A percentile compares a stretch with the other conserved stretches of the same genome.
phyloP scores from a whole-genome alignment of 2,888 invertebrate genomes.

The Nomada goodeniana region DNA sequence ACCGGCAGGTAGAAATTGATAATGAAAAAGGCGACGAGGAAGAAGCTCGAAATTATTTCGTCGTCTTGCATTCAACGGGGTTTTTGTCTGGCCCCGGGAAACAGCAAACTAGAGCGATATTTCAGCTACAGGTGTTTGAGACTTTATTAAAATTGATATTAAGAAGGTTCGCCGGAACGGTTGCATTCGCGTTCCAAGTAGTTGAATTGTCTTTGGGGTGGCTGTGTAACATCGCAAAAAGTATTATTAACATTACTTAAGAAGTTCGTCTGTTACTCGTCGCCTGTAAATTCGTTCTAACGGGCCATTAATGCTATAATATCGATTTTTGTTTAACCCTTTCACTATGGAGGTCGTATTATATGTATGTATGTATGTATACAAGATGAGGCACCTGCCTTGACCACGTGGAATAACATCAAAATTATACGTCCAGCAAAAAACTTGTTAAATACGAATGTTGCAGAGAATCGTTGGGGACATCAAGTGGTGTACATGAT shows the following conservation, averaged over 20 bases:
- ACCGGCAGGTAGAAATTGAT: slow-evolving; percentile 31
- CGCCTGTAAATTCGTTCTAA: too few species aligned
- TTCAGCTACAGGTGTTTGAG: slow-evolving; percentile 80
- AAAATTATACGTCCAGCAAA: too few species aligned
- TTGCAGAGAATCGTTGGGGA: too few species aligned
- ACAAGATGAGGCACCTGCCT: too few species aligned
- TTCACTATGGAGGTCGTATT: too few species aligned
- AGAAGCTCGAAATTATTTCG: slow-evolving; percentile 58
- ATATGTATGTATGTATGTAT: too few species aligned
- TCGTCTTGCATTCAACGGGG: slow-evolving; percentile 38
- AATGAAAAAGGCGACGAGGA: slow-evolving; percentile 41
- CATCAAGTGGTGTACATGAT: too few species aligned
- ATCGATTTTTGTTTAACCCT: too few species aligned
- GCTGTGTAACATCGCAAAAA: slow-evolving; percentile 4
- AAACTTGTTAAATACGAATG: too few species aligned
- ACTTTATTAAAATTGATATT: slow-evolving; percentile 74
- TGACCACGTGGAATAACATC: too few species aligned
- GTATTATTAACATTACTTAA: background rate
- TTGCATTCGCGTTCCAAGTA: background rate
- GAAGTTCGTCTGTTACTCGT: background rate
- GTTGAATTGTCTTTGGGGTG: background rate
- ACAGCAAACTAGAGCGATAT: slow-evolving; percentile 78
- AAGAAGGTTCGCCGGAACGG: slow-evolving; percentile 16
- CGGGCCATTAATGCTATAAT: too few species aligned
- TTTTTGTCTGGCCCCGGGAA: slow-evolving; percentile 65